Conservation (phyloP, 2,113 vertebrate species). For the Psilopsiagon aurifrons region DNA sequence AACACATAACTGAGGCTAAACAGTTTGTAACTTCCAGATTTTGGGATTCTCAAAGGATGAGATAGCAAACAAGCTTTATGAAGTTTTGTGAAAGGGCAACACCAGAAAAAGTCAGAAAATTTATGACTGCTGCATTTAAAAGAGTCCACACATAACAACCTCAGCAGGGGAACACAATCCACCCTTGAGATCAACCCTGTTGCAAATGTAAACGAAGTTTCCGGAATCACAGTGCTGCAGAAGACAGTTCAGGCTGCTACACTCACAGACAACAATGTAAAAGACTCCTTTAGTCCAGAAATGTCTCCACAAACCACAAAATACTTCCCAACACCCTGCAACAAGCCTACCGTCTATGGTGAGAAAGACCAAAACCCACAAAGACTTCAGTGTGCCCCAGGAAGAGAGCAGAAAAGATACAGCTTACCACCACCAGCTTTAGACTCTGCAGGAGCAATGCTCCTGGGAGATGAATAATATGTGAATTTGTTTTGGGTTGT, state of each 20-base stretch:
- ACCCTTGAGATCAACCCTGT: not conserved
- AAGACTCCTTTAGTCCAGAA: not conserved
- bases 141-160: not conserved
- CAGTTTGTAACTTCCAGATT: not conserved
- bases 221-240: not conserved
- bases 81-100: not conserved
- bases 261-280: not conserved
- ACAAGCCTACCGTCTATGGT: not conserved
- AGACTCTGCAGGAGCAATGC: not conserved
- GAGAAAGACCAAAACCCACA: constrained; percentile 10
- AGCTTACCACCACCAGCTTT: not conserved
- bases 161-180: not conserved
- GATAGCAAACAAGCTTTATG: not conserved
- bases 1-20: not conserved
- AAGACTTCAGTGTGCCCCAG: not conserved
- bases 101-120: not conserved
- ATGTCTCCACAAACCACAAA: constrained; percentile 39
- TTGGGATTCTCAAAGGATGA: not conserved
- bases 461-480: not conserved
- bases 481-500: not conserved
- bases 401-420: not conserved
- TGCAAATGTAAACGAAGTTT: not conserved
- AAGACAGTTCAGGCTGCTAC: not conserved
- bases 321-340: constrained; percentile 7
- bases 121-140: not conserved